Evolutionary conservation across 1,140 invertebrate species (phyloP), one percentile per base, ranked within the genome.

Genomic region (Lucilia cuprina): DNA sequence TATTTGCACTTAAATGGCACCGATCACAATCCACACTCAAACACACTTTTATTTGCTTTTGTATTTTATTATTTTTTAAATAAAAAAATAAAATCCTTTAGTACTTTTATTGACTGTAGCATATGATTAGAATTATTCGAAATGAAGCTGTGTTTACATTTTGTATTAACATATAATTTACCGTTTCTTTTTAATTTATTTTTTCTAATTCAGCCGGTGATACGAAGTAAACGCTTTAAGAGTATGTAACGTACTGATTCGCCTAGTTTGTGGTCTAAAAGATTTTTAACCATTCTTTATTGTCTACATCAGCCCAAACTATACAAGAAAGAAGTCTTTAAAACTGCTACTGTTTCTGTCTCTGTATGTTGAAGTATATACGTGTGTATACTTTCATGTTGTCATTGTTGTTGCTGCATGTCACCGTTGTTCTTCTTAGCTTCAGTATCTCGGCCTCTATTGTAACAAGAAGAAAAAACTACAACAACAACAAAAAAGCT

Each of bases 251-350:
- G 84, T 85, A 89, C 88, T 89, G 88, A 89, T 82, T 86, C 47
- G 30, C 47, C 86, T 84, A 84, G 86, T 87, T 87, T 85, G 86
- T 87, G 86, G 86, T 87, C 86, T 88, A 88, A 89, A 89, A 88
- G 87, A 88, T 87, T 88, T 89, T 89, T 89, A 89, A 89, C 85
- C 88, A 88, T 88, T 86, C 87, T 88, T 87, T 65, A 49, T 12
- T 77, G 65, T 74, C 65, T 82, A 60, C 83, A 84, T 82, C 83
- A 60, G 83, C 34, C 83, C 77, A 84, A 84, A 70, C 25, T 21
- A 21, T 70, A 25, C 10, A 82, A 82, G 10, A 47, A 49, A 49
- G 21, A 80, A 49, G 77, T 80, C 19, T 80, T 49, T 41, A 41
- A 41, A 49, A 77, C 35, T n/a, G 77, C 77, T 80, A 80, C 77